A percentile compares a stretch with the other conserved stretches of the same genome.
phyloP scores from a whole-genome alignment of 2,888 invertebrate genomes.

The Drosophila tanythrix region DNA sequence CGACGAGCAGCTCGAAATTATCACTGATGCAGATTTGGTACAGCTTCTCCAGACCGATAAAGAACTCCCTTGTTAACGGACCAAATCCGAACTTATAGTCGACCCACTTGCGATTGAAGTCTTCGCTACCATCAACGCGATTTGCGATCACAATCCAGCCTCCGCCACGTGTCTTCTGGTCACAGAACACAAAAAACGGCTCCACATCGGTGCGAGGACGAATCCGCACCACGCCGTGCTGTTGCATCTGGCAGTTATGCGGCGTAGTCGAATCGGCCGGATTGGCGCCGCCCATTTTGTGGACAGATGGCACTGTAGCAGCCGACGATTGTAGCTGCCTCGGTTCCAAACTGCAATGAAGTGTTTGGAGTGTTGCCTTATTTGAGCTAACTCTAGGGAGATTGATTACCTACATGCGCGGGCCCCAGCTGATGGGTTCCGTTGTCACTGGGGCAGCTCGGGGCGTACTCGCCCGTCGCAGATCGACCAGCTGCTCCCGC shows the following conservation, averaged over 20 bases:
- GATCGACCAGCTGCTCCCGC: constrained; percentile 67
- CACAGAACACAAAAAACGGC: constrained; percentile 66
- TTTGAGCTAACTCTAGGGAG: background rate
- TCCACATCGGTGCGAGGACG: constrained; percentile 30
- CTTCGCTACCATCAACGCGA: constrained; percentile 58
- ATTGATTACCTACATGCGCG: constrained; percentile 52
- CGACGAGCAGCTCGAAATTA: constrained; percentile 59
- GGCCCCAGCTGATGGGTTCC: constrained; percentile 12
- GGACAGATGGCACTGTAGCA: background rate
- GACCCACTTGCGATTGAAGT: constrained; percentile 66
- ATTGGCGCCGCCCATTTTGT: background rate
- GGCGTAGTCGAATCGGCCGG: constrained; percentile 38
- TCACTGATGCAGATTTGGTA: constrained; percentile 57
- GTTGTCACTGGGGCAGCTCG: background rate
- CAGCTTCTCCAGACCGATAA: constrained; percentile 66
- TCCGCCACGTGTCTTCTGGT: constrained; percentile 61
- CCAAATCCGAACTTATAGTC: constrained; percentile 71
- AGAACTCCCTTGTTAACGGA: constrained; percentile 47
- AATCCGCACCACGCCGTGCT: constrained; percentile 64
- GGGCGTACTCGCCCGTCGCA: constrained; percentile 32
- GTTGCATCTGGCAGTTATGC: constrained; percentile 54
- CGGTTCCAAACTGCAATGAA: constrained; percentile 33
- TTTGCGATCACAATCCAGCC: constrained; percentile 67
- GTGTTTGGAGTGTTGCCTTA: background rate
- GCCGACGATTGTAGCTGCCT: background rate